phyloP scores from a whole-genome alignment of 2,888 invertebrate genomes.

The Caenorhabditis angaria region DNA sequence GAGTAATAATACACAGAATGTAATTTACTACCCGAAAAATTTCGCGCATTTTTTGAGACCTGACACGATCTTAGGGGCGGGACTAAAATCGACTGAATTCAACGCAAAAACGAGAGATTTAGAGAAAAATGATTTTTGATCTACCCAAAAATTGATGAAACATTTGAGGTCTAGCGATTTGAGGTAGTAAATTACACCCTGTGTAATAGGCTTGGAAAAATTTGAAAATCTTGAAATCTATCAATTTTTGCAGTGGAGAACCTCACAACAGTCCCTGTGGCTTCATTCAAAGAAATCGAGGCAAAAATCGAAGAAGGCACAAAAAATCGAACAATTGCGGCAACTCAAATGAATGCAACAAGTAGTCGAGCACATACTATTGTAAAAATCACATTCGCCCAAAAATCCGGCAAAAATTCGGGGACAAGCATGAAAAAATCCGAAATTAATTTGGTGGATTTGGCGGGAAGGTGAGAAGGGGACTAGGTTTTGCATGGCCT shows the following conservation, averaged over 20 bases:
- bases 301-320: conserved; percentile 76
- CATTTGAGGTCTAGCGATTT: too few species aligned
- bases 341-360: conserved; percentile 78
- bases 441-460: conserved; percentile 76
- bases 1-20: conserved; percentile 11
- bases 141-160: too few species aligned
- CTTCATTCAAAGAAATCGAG: conserved; percentile 74
- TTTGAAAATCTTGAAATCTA: neutral
- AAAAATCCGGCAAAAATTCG: conserved; percentile 75
- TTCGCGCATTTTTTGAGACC: too few species aligned
- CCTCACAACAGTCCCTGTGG: conserved; percentile 70
- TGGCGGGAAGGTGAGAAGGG: conserved; percentile 74
- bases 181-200: too few species aligned
- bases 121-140: too few species aligned
- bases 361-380: conserved; percentile 76
- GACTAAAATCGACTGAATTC: too few species aligned
- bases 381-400: conserved; percentile 76
- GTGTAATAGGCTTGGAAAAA: too few species aligned
- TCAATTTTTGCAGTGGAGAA: conserved; percentile 74
- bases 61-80: too few species aligned
- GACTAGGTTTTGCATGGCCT: too few species aligned
- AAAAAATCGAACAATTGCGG: conserved; percentile 76
- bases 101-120: neutral
- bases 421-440: conserved; percentile 75
- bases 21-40: neutral